These are phyloP conservation scores for Streblospio benedicti DNA, from an alignment of 1,140 invertebrate genomes.

Conservation along the genomic window DNA sequence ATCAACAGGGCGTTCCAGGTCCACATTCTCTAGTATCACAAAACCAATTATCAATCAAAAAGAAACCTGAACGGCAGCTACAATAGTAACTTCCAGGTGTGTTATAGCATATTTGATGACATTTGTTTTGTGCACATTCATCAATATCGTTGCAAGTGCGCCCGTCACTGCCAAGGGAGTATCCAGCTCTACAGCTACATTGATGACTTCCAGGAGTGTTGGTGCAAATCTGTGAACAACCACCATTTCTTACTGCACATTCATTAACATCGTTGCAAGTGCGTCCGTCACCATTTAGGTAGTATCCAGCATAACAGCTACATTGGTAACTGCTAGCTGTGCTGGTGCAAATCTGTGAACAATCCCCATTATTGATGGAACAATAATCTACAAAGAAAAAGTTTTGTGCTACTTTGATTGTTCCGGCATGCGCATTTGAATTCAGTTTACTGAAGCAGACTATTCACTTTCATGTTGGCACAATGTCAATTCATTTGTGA, in stretches of 20 bases:
- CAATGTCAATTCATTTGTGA: no score
- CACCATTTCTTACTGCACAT: conserved; percentile 58
- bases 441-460: no score
- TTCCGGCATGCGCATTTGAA: no score
- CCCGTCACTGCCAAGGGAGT: conserved; percentile 50
- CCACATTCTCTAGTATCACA: no score
- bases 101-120: conserved; percentile 60
- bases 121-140: conserved; percentile 63
- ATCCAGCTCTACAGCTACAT: conserved; percentile 70
- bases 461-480: no score
- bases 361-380: no score
- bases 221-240: conserved; percentile 58
- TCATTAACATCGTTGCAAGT: conserved; percentile 57
- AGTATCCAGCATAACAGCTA: conserved; percentile 78
- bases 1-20: no score
- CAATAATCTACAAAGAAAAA: no score
- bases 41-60: no score
- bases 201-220: conserved; percentile 65
- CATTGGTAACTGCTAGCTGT: conserved; percentile 62
- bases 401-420: no score
- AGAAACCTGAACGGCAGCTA: conserved; percentile 66
- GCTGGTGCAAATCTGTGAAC: conserved; percentile 41
- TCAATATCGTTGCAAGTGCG: conserved; percentile 63
- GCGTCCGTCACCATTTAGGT: conserved; percentile 41
- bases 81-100: conserved; percentile 66